Base-by-base conservation (phyloP, 2,797 vertebrate species). In the Microctenopoma steveboyesi region DNA sequence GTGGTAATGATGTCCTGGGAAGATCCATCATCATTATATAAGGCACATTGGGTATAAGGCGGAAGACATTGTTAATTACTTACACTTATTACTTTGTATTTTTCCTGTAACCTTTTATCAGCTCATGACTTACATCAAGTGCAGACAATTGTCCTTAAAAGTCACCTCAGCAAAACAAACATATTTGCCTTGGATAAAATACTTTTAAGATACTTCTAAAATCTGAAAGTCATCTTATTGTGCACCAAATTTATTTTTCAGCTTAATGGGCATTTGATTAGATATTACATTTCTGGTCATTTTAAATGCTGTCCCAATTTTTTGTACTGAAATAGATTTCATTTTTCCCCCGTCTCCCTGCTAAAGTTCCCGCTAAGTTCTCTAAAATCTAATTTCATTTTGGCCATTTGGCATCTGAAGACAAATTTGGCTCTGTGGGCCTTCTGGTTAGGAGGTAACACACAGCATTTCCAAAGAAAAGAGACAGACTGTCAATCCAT, bases 311-410 rank as follows among this genome's bases (percentile, higher is more conserved):
- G 81, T 65, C 64, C 85, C 48, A 86, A 47, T 81, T 88, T 77
- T 72, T 63, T 73, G 4, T 74, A 59, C 71, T 42, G 72, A 88
- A 85, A 88, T 85, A 81, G 74, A 86, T 83, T 79, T 50, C 69
- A 53, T 33, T 56, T 69, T 65, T 33, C 37, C 28, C 53, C 39
- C 0, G 6, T 52, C 60, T 52, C 58, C 51, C 53, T 64, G 18
- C 18, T 18, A 18, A 18, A 18, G 18, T 18, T 18, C 18, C 18
- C 18, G 68, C 77, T 72, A 79, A 75, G 68, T 47, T 74, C 50
- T 64, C 68, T 27, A 71, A 82, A 88, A 69, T 86, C 81, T 55
- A 58, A 85, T 86, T 89, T 86, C 7, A 70, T 71, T 88, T 86
- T 77, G 70, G 65, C 74, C 78, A 69, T 86, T 89, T 89, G 87